Conservation (phyloP, 2,888 invertebrate species). For the Cenopis cana region DNA sequence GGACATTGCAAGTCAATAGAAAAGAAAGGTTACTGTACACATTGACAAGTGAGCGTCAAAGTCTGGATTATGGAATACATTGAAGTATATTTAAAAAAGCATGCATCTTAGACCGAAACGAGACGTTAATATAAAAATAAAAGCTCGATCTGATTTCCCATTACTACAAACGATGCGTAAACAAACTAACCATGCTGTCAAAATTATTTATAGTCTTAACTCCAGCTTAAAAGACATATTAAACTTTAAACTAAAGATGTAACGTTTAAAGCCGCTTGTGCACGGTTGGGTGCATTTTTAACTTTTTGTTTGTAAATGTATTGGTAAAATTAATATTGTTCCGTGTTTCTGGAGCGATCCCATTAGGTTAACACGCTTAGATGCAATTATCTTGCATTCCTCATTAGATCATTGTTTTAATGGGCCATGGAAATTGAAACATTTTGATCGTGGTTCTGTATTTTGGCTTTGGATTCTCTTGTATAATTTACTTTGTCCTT, state of each 20-base stretch:
- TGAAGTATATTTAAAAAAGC: neutral
- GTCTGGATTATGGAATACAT: no score
- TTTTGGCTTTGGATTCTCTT: neutral
- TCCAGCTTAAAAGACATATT: neutral
- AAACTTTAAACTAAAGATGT: neutral
- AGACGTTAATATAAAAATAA: slow-evolving; percentile 17
- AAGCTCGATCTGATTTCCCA: slow-evolving; percentile 32
- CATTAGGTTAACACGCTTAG: slow-evolving; percentile 29
- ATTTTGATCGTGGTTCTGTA: slow-evolving; percentile 17
- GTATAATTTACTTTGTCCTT: neutral
- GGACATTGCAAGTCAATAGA: no score
- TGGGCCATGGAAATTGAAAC: slow-evolving; percentile 27
- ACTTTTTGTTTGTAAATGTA: slow-evolving; percentile 39
- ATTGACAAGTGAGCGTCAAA: no score
- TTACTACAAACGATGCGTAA: slow-evolving; percentile 43
- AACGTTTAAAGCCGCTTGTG: neutral
- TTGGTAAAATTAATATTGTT: slow-evolving; percentile 40
- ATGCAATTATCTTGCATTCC: slow-evolving; percentile 38
- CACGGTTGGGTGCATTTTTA: slow-evolving; percentile 7
- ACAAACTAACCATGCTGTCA: slow-evolving; percentile 41
- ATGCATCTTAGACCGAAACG: neutral
- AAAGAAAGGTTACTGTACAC: no score
- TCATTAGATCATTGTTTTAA: slow-evolving; percentile 36
- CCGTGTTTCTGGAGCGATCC: slow-evolving; percentile 29
- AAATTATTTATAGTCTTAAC: slow-evolving; percentile 40